Evolutionary conservation across 2,113 vertebrate species (phyloP).

Genomic region (Podocnemis expansa): DNA sequence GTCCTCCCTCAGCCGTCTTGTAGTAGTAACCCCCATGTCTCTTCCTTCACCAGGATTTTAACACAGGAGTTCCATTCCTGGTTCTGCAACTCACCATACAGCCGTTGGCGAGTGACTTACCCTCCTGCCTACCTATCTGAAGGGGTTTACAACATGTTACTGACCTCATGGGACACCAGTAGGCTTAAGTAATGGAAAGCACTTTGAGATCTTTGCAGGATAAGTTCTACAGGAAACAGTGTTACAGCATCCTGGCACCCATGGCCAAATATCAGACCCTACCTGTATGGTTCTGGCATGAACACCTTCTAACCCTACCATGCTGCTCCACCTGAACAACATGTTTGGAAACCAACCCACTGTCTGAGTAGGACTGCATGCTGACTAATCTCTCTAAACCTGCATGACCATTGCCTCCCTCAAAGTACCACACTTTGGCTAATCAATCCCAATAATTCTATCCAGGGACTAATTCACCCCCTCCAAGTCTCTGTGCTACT

Average conservation of each 20-base stretch:
- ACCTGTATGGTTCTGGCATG: rapidly evolving
- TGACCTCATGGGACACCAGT: background rate
- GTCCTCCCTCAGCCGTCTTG: too few species aligned
- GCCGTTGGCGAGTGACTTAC: background rate
- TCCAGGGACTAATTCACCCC: background rate
- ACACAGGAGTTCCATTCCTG: background rate
- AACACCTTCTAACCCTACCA: background rate
- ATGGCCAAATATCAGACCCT: background rate
- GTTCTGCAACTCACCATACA: background rate
- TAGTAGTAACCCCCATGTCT: background rate
- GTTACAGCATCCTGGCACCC: background rate
- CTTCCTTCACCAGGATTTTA: background rate
- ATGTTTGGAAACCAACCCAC: background rate
- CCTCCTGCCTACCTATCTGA: background rate
- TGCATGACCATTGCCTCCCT: background rate
- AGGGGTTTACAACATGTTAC: background rate
- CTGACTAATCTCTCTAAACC: background rate
- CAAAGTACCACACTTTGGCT: background rate
- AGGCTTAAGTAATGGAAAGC: background rate
- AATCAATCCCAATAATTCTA: background rate
- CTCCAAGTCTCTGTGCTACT: background rate
- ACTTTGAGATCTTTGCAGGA: rapidly evolving
- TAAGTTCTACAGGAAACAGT: background rate
- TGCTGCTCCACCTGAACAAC: background rate
- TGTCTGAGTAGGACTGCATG: background rate